Conservation (phyloP, 2,888 invertebrate genomes). For the Hydroisotoma schaefferi region DNA sequence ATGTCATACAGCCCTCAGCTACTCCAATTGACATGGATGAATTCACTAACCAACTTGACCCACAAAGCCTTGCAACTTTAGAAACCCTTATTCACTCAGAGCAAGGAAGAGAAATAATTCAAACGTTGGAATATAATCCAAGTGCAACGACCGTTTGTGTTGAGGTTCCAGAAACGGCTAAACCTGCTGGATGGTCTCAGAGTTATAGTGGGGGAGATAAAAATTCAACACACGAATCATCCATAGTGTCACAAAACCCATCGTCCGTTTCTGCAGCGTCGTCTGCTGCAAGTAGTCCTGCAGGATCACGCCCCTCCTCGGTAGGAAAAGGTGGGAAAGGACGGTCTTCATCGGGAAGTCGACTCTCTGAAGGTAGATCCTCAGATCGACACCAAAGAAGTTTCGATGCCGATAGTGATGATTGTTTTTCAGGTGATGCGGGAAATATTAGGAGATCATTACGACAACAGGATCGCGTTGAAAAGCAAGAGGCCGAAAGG, state of each 20-base stretch:
- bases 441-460: conserved; percentile 50
- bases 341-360: background rate
- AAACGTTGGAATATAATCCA: conserved; percentile 49
- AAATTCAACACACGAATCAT: background rate
- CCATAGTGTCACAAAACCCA: background rate
- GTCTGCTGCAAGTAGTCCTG: conserved; percentile 22
- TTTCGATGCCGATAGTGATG: background rate
- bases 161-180: conserved; percentile 14
- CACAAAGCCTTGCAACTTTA: conserved; percentile 56
- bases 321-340: conserved; percentile 5
- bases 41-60: conserved; percentile 53
- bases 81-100: conserved; percentile 58
- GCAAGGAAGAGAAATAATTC: conserved; percentile 57
- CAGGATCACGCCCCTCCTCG: conserved; percentile 2
- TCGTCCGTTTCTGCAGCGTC: background rate
- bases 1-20: background rate
- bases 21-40: conserved; percentile 27
- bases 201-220: conserved; percentile 21
- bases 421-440: conserved; percentile 12
- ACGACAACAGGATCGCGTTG: conserved; percentile 51
- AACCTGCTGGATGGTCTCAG: conserved; percentile 30
- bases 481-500: conserved; percentile 50
- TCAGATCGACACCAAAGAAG: background rate
- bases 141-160: conserved; percentile 9
- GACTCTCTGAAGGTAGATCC: conserved; percentile 17